Base-by-base conservation (phyloP, 1,140 invertebrate species). In the Drosophila oshimai region DNA sequence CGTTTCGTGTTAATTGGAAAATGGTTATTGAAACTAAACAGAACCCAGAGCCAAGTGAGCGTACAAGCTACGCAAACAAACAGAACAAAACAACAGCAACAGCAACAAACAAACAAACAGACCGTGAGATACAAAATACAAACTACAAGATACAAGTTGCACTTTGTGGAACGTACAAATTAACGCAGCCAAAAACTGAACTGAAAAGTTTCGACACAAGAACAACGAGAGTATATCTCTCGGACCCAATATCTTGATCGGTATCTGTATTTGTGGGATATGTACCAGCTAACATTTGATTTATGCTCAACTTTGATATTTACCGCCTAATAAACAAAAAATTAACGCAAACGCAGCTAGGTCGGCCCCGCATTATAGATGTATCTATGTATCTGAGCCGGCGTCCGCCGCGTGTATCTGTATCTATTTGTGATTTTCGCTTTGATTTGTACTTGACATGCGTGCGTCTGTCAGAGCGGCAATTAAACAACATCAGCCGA, bases 1-100 rank as follows among this genome's bases (percentile, higher is more conserved):
- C 76, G 73, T 88, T 87, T 76, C 51, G 68, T 87, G 83, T 87
- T 88, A 87, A 87, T 87, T 87, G 69, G 81, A 88, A 87, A 87
- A 87, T 77, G 83, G 68, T 88, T 87, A 88, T 81, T 87, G 81
- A 87, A 81, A 87, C 81, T 87, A 87, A 87, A 87, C 81, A 87
- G 81, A 74, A 77, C 41, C 36, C 64, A 58, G 46, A 60, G 58
- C 49, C 73, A 67, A 87, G 45, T 80, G 68, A 61, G 68, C 79
- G 79, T 84, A 70, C 64, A 50, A 61, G 58, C 47, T 54, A 68
- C 33, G 75, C 74, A 81, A 81, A 81, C 77, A 83, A 80, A 76
- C 77, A 74, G 41, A 44, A 10, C 72, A 71, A 53, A 55, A 47
- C 68, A 61, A 34, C 39, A 79, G 29, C 39, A 58, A 28, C 77